These are phyloP conservation scores for Samia ricini DNA, from an alignment of 1,140 invertebrate species.

Conservation along the genomic window DNA sequence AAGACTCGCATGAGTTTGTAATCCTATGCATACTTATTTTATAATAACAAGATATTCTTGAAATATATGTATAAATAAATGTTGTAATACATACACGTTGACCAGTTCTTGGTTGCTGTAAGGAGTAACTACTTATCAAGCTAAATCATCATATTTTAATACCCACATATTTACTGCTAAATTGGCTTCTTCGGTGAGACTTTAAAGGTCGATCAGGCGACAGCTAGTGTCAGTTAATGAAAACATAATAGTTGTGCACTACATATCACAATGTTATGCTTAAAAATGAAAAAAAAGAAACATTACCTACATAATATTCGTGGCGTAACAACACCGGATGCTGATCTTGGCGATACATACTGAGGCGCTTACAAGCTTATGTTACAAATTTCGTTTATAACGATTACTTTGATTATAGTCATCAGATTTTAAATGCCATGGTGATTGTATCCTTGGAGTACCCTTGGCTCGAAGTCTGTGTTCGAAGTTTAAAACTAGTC, in stretches of 20 bases:
- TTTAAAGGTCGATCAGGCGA: neutral
- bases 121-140: neutral
- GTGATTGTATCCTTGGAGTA: neutral
- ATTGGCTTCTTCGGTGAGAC: neutral
- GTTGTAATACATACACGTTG: neutral
- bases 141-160: neutral
- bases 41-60: neutral
- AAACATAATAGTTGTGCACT: constrained; percentile 33
- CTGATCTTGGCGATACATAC: no score
- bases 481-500: neutral
- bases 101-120: neutral
- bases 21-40: neutral
- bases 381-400: neutral
- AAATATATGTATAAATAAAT: neutral
- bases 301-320: constrained; percentile 20
- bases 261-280: constrained; percentile 54
- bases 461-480: neutral
- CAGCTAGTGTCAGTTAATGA: neutral
- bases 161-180: neutral
- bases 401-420: neutral
- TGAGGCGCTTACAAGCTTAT: no score
- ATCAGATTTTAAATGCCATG: neutral
- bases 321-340: neutral
- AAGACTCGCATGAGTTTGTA: neutral
- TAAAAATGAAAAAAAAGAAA: constrained; percentile 23